Evolutionary conservation across 2,797 vertebrate genomes (phyloP), one percentile per base, ranked within the genome.

Genomic region (Helostoma temminkii): DNA sequence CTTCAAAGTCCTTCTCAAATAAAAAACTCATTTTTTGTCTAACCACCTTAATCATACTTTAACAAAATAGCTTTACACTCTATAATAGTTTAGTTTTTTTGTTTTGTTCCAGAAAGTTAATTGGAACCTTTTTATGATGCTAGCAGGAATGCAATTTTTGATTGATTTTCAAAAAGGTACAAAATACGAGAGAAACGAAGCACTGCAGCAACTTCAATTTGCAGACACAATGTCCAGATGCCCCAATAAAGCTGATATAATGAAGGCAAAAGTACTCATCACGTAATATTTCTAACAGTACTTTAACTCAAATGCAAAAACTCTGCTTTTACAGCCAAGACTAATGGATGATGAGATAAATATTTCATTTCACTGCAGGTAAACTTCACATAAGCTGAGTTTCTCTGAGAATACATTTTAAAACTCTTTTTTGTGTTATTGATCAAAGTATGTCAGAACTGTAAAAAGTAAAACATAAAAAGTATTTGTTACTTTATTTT

Each of bases 91-190:
- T 45, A 30, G 18, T 71, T 36, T 26, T 7, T 8, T 0, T 26
- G 0, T n/a, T 45, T 1, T 16, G 21, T 49, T 55, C 9, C 25
- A 65, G 15, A 66, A 57, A 69, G 19, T 65, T 22, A 30, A 24
- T 55, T 22, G 11, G 34, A 48, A 12, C 43, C 3, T 42, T 70
- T 66, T 42, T 36, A n/a, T 30, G 32, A 64, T 21, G 21, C 6
- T n/a, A 42, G 4, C 12, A 66, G 34, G 15, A 52, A 55, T 45
- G 9, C n/a, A 52, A 45, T 78, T 80, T 71, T 32, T 64, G n/a
- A 69, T 36, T 47, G 41, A 71, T 60, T 77, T 79, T 68, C 4
- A 41, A 52, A 77, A 81, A 45, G 7, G 14, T 71, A 58, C 15
- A 65, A 58, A 43, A 68, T 36, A 47, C 22, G 36, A 30, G 14